A percentile compares a stretch with the other conserved stretches of the same genome.
phyloP scores from a whole-genome alignment of 1,140 invertebrate species.

The Yoshiicerus persimilis region DNA sequence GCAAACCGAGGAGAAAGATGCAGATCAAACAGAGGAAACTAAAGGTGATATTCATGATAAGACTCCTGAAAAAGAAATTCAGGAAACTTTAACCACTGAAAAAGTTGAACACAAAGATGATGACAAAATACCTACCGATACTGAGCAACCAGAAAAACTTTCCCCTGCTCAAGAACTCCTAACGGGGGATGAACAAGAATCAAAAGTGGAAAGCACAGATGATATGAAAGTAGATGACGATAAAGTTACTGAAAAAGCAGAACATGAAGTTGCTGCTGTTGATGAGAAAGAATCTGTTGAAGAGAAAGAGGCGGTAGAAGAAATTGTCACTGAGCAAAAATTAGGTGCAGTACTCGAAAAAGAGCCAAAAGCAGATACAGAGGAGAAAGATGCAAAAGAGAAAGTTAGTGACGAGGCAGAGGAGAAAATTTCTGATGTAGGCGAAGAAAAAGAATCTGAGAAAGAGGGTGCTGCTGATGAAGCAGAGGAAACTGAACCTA shows the following conservation, averaged over 20 bases:
- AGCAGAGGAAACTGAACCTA: no score
- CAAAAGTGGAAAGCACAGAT: no score
- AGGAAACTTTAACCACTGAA: background rate
- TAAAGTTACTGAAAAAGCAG: background rate
- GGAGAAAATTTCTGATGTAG: no score
- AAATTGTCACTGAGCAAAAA: background rate
- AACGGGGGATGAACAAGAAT: no score
- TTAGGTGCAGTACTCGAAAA: background rate
- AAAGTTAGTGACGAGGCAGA: no score
- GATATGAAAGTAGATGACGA: no score
- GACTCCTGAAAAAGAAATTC: constrained; percentile 48
- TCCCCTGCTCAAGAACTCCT: no score
- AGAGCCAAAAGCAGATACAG: background rate
- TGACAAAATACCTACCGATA: background rate
- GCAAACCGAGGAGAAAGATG: constrained; percentile 25
- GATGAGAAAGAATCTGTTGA: background rate
- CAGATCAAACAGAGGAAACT: background rate
- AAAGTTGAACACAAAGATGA: constrained; percentile 15
- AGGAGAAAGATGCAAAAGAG: no score
- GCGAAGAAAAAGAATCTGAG: no score
- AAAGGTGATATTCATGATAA: background rate
- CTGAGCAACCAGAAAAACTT: background rate
- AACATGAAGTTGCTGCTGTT: background rate
- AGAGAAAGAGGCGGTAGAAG: background rate
- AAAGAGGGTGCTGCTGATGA: no score